Evolutionary conservation across 2,888 invertebrate genomes (phyloP).

Genomic region (Carpatolechia fugitivella): DNA sequence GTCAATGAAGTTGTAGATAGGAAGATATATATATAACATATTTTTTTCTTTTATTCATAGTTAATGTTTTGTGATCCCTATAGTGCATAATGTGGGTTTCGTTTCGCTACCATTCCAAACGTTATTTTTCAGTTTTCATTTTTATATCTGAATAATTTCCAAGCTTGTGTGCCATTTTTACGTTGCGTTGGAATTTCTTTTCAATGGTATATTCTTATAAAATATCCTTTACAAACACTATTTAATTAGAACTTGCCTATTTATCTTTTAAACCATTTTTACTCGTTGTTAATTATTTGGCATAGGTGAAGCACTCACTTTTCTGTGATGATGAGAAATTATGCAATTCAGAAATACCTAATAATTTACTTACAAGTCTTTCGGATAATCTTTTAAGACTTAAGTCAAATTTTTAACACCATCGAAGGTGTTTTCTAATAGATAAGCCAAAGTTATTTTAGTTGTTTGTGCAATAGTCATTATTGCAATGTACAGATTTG

Average conservation of each 20-base stretch:
- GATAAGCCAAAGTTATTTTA: slow-evolving; percentile 77
- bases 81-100: slow-evolving; percentile 26
- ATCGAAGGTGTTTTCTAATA: slow-evolving; percentile 57
- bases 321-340: slow-evolving; percentile 33
- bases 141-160: slow-evolving; percentile 22
- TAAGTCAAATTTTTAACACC: slow-evolving; percentile 39
- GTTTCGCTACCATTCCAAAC: slow-evolving; percentile 50
- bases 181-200: background rate
- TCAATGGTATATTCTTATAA: too few species aligned
- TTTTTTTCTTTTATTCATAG: background rate
- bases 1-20: slow-evolving; percentile 4
- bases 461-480: slow-evolving; percentile 72
- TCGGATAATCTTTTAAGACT: background rate
- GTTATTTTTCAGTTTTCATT: slow-evolving; percentile 25
- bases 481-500: slow-evolving; percentile 74
- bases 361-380: background rate
- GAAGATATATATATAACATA: too few species aligned
- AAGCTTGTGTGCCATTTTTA: slow-evolving; percentile 52
- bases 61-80: background rate
- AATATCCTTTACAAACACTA: too few species aligned
- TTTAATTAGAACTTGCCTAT: background rate
- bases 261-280: background rate
- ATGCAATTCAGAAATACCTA: too few species aligned
- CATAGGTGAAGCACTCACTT: slow-evolving; percentile 14
- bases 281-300: background rate